Evolutionary conservation across 2,797 vertebrate species (phyloP), one percentile per base, ranked within the genome.

Genomic region (Gymnothorax reevesii): DNA sequence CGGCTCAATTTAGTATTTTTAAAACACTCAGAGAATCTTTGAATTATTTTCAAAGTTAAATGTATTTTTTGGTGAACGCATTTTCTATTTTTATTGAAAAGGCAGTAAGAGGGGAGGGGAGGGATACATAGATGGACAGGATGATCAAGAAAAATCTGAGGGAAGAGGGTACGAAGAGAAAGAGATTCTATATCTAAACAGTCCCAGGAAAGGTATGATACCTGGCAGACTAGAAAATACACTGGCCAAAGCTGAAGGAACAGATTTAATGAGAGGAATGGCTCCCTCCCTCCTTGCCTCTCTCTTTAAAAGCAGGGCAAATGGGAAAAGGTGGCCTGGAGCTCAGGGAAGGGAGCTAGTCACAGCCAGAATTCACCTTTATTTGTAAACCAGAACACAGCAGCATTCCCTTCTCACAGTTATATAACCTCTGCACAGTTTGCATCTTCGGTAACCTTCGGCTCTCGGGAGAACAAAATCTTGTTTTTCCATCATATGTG

Each of bases 181-280:
- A 80, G 85, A 87, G 84, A 87, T 69, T 89, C 13, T 90, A 91
- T 89, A 89, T 33, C 90, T 90, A 87, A 92, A 92, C 89, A 87
- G 90, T 88, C 91, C 90, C 89, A 90, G 69, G 84, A 89, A 54
- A 91, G 88, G 89, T 87, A 90, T 87, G 84, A 89, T 88, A 86
- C 89, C 88, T 82, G 87, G 86, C 84, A 88, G 85, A 85, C 84
- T 83, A 84, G 88, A 89, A 88, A 90, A 94, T 90, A 94, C 92
- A 93, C 93, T 94, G 94, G 93, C 94, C 89, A 88, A 91, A 95
- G 95, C 95, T 95, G 95, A 95, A 95, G 94, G 95, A 95, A 95
- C 93, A 94, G 95, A 95, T 95, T 96, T 95, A 95, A 96, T 95
- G 94, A 95, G 95, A 95, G 95, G 95, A 94, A 95, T 91, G 93